These are phyloP conservation scores for Campoletis sonorensis DNA, from an alignment of 1,140 invertebrate genomes.

Conservation along the genomic window DNA sequence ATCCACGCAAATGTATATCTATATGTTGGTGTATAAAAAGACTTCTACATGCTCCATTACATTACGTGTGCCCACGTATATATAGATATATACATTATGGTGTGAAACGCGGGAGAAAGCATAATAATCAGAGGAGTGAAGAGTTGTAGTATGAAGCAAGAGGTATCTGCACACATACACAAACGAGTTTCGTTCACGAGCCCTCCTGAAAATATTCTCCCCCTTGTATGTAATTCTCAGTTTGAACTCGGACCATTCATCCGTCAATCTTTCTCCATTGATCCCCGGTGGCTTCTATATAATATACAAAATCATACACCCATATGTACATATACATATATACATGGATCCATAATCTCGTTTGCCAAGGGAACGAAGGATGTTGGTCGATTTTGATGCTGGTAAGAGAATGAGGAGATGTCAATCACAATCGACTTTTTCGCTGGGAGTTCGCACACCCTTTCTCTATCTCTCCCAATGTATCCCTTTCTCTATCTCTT, in stretches of 20 bases:
- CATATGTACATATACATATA: neutral
- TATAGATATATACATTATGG: neutral
- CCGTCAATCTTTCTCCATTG: slow-evolving; percentile 44
- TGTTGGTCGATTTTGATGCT: slow-evolving; percentile 9
- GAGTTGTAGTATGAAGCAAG: slow-evolving; percentile 17
- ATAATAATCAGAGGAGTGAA: slow-evolving; percentile 38
- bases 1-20: neutral
- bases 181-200: neutral
- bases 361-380: neutral
- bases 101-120: slow-evolving; percentile 35
- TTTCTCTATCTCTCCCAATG: neutral
- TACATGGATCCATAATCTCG: neutral
- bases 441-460: slow-evolving; percentile 25
- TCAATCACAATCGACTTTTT: slow-evolving; percentile 51
- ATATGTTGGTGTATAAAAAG: neutral
- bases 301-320: slow-evolving; percentile 11
- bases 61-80: neutral
- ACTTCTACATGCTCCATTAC: neutral
- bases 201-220: slow-evolving; percentile 3
- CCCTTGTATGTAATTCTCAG: slow-evolving; percentile 33
- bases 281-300: slow-evolving; percentile 11
- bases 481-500: neutral
- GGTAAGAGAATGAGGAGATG: slow-evolving; percentile 38
- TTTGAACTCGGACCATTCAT: slow-evolving; percentile 45
- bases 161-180: slow-evolving; percentile 1